Evolutionary conservation across 2,797 vertebrate species (phyloP).

Genomic region (Manis pentadactyla): DNA sequence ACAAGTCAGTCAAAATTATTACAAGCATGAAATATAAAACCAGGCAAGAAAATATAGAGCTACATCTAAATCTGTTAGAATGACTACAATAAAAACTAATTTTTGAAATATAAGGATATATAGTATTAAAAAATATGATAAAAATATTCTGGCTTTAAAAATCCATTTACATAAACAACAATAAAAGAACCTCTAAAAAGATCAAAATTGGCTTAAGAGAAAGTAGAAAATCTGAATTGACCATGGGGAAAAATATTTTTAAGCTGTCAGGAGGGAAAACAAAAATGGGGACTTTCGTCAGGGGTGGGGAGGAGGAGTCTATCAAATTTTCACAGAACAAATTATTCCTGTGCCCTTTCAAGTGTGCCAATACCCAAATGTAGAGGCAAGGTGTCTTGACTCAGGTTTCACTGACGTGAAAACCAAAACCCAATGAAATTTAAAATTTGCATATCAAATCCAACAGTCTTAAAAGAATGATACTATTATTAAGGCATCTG

Average conservation of each 20-base stretch:
- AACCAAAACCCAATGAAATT: background rate
- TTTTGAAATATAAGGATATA: background rate
- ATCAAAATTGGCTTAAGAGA: background rate
- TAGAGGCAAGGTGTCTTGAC: background rate
- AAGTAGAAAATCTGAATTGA: background rate
- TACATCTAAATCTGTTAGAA: background rate
- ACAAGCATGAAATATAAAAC: background rate
- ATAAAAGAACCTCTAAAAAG: background rate
- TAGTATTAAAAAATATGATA: background rate
- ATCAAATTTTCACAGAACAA: background rate
- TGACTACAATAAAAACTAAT: background rate
- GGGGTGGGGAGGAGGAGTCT: no score
- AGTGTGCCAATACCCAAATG: background rate
- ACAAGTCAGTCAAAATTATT: background rate
- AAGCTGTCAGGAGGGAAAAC: background rate
- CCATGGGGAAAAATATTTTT: background rate
- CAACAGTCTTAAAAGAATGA: background rate
- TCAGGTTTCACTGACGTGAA: background rate
- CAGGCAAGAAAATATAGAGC: background rate
- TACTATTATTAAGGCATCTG: background rate
- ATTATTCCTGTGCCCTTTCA: background rate
- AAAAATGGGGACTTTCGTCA: background rate
- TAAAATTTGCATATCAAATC: background rate
- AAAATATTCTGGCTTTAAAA: background rate
- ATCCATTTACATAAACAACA: background rate